These are phyloP conservation scores for Thaumetopoea pityocampa DNA, from an alignment of 1,140 invertebrate species.

Conservation along the genomic window DNA sequence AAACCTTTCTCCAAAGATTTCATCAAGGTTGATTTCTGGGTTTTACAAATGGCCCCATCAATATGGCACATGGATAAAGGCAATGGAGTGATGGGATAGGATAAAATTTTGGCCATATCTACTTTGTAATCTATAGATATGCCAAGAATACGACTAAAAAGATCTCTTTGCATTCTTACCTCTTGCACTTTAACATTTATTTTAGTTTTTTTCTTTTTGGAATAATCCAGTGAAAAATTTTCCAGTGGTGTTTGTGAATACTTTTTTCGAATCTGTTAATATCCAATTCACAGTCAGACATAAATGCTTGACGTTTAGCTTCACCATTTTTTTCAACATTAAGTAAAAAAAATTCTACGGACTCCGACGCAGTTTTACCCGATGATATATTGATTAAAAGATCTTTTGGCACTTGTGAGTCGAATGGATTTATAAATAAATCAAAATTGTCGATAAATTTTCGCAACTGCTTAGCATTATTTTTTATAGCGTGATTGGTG, in stretches of 20 bases:
- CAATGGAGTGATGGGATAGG: slow-evolving; percentile 18
- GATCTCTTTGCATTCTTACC: slow-evolving; percentile 24
- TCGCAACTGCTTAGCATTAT: slow-evolving; percentile 7
- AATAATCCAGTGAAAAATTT: slow-evolving; percentile 15
- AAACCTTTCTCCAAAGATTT: slow-evolving; percentile 12
- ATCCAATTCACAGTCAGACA: slow-evolving; percentile 14
- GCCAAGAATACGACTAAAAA: slow-evolving; percentile 25
- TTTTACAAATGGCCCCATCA: slow-evolving; percentile 26
- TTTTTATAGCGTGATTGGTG: slow-evolving; percentile 9
- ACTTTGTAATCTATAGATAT: slow-evolving; percentile 22
- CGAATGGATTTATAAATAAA: slow-evolving; percentile 18
- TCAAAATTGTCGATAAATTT: slow-evolving; percentile 4
- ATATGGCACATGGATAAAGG: slow-evolving; percentile 24
- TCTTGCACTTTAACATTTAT: slow-evolving; percentile 16
- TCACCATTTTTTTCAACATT: slow-evolving; percentile 25
- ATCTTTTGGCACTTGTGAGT: slow-evolving; percentile 7
- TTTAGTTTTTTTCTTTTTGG: slow-evolving; percentile 22
- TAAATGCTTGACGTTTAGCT: slow-evolving; percentile 12
- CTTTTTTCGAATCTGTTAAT: slow-evolving; percentile 14
- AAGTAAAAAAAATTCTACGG: slow-evolving; percentile 15
- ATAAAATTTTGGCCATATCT: slow-evolving; percentile 20
- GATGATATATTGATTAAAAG: slow-evolving; percentile 16
- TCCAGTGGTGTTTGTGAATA: slow-evolving; percentile 9
- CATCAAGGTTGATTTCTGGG: slow-evolving; percentile 22
- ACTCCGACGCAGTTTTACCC: slow-evolving; percentile 14